A percentile compares a stretch with the other conserved stretches of the same genome.
Evolutionary conservation across 2,113 vertebrate species (phyloP).

Genomic region (Nettapus auritus): DNA sequence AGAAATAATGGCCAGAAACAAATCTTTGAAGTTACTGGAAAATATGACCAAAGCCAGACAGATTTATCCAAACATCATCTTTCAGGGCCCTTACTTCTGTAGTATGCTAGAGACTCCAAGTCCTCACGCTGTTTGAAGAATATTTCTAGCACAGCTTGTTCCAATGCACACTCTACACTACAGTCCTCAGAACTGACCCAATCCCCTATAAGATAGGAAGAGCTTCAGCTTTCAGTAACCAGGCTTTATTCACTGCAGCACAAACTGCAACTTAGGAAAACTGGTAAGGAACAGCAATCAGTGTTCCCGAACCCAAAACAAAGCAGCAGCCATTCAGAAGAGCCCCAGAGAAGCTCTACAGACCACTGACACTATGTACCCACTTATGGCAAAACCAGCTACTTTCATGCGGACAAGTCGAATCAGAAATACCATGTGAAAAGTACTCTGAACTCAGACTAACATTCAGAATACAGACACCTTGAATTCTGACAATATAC

Average conservation of each 20-base stretch:
- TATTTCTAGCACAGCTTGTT: background rate
- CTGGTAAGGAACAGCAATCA: background rate
- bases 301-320: background rate
- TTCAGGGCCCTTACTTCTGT: background rate
- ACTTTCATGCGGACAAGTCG: rapidly evolving
- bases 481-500: background rate
- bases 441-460: background rate
- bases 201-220: background rate
- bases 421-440: background rate
- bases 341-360: background rate
- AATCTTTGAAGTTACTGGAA: background rate
- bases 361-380: background rate
- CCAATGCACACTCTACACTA: background rate
- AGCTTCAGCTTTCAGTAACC: background rate
- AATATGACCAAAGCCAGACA: background rate
- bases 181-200: background rate
- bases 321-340: background rate
- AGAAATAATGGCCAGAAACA: background rate
- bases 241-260: background rate
- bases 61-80: background rate
- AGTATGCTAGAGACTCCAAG: background rate
- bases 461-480: background rate
- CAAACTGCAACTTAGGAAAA: background rate
- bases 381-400: background rate
- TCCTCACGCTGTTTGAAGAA: background rate